Conservation (phyloP, 2,888 invertebrate species). For the Tachystola acroxantha region DNA sequence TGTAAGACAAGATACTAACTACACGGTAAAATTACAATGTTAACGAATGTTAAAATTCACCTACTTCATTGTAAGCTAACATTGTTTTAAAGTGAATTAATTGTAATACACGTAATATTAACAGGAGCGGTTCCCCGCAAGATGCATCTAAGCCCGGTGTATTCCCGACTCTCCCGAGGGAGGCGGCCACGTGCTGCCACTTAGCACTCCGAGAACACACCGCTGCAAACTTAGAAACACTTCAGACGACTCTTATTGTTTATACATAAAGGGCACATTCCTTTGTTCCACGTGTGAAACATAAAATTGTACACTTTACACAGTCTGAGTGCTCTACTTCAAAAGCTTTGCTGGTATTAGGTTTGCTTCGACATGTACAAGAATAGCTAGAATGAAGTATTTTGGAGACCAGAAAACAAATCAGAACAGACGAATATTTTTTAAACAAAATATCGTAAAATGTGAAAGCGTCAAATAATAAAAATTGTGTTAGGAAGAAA, state of each 20-base stretch:
- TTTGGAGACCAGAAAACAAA: constrained; percentile 53
- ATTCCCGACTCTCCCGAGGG: constrained; percentile 50
- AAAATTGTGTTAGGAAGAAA: neutral
- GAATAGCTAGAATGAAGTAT: constrained; percentile 64
- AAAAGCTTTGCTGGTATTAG: constrained; percentile 64
- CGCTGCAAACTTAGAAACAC: constrained; percentile 37
- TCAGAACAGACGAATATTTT: too few relatives aligned
- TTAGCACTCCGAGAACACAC: constrained; percentile 59
- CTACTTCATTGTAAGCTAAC: constrained; percentile 23
- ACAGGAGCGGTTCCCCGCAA: constrained; percentile 59
- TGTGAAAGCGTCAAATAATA: neutral
- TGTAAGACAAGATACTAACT: too few relatives aligned
- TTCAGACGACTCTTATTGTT: constrained; percentile 29
- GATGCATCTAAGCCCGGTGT: constrained; percentile 63
- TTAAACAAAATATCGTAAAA: neutral
- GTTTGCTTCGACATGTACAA: constrained; percentile 66
- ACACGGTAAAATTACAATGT: constrained; percentile 5
- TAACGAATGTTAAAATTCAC: constrained; percentile 12
- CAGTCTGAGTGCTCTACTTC: constrained; percentile 62
- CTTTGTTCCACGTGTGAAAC: constrained; percentile 33
- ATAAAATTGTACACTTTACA: constrained; percentile 53
- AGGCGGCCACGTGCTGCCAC: constrained; percentile 66
- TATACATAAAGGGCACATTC: constrained; percentile 48
- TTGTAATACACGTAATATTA: constrained; percentile 63
- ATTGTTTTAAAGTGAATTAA: constrained; percentile 55